A percentile compares a stretch with the other conserved stretches of the same genome.
These are phyloP conservation scores for Melolontha melolontha DNA, from an alignment of 2,888 invertebrate species.

Conservation along the genomic window DNA sequence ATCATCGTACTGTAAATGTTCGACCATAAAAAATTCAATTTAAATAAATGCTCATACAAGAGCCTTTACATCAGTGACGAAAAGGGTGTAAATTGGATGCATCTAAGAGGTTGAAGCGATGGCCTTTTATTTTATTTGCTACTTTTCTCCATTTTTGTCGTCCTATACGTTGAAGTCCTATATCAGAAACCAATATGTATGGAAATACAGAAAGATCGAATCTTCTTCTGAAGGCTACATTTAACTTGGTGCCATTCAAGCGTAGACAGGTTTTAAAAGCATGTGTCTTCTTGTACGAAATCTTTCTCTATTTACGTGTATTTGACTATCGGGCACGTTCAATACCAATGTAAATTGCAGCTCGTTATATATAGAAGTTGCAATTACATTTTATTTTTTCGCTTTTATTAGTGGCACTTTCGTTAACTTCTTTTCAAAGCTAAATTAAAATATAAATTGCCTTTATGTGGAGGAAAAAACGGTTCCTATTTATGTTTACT, in stretches of 20 bases:
- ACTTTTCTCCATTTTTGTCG: slow-evolving; percentile 47
- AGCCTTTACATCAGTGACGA: slow-evolving; percentile 28
- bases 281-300: slow-evolving; percentile 36
- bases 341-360: slow-evolving; percentile 6
- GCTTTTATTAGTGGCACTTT: too few relatives aligned
- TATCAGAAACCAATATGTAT: slow-evolving; percentile 62
- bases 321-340: slow-evolving; percentile 10
- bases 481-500: too few relatives aligned
- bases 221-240: slow-evolving; percentile 36
- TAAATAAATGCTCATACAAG: slow-evolving; percentile 34
- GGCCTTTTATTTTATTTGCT: slow-evolving; percentile 56
- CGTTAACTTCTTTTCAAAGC: too few relatives aligned
- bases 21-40: slow-evolving; percentile 33
- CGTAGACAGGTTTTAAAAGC: slow-evolving; percentile 41
- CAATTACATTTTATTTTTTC: too few relatives aligned
- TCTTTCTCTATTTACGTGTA: slow-evolving; percentile 24
- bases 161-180: slow-evolving; percentile 51
- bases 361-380: too few relatives aligned
- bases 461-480: too few relatives aligned
- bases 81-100: slow-evolving; percentile 40
- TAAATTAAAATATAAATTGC: too few relatives aligned
- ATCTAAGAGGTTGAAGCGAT: slow-evolving; percentile 22
- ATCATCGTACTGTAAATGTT: slow-evolving; percentile 11
- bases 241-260: slow-evolving; percentile 31
- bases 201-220: slow-evolving; percentile 54